These are phyloP conservation scores for Haliclona indistincta DNA, from an alignment of 37 sponge, comb jelly and placozoan genomes.

Conservation along the genomic window DNA sequence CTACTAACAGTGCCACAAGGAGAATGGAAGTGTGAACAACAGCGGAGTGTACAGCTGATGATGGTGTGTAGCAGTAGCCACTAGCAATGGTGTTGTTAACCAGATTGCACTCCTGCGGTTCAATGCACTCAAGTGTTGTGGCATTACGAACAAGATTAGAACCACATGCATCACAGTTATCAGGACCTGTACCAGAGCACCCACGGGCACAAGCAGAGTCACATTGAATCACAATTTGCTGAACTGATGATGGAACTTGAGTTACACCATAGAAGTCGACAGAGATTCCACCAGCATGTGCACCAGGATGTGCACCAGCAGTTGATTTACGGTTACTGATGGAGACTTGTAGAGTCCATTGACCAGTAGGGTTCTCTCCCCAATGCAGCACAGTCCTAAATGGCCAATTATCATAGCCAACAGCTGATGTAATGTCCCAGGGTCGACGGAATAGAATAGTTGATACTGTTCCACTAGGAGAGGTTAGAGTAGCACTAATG, in stretches of 20 bases:
- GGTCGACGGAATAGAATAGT: neutral
- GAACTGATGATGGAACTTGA: neutral
- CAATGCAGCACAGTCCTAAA: neutral
- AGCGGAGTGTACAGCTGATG: too few relatives aligned
- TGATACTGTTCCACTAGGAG: neutral
- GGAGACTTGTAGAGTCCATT: neutral
- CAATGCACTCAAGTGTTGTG: constrained; percentile 57
- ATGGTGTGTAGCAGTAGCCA: too few relatives aligned
- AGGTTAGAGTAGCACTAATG: neutral
- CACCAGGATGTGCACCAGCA: neutral
- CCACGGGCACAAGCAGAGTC: constrained; percentile 37
- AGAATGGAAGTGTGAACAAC: too few relatives aligned
- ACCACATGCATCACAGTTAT: constrained; percentile 59
- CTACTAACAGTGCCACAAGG: too few relatives aligned
- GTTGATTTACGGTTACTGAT: neutral
- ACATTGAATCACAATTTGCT: too few relatives aligned
- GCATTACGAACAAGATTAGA: constrained; percentile 21
- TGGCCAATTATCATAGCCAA: neutral
- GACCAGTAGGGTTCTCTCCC: neutral
- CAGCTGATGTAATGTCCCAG: neutral
- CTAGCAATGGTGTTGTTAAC: too few relatives aligned
- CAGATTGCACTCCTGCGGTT: too few relatives aligned
- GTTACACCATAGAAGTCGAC: neutral
- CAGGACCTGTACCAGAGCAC: constrained; percentile 28
- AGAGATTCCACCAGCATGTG: neutral